Conservation (phyloP, 2,888 invertebrate genomes). For the Lamellibrachia columna region DNA sequence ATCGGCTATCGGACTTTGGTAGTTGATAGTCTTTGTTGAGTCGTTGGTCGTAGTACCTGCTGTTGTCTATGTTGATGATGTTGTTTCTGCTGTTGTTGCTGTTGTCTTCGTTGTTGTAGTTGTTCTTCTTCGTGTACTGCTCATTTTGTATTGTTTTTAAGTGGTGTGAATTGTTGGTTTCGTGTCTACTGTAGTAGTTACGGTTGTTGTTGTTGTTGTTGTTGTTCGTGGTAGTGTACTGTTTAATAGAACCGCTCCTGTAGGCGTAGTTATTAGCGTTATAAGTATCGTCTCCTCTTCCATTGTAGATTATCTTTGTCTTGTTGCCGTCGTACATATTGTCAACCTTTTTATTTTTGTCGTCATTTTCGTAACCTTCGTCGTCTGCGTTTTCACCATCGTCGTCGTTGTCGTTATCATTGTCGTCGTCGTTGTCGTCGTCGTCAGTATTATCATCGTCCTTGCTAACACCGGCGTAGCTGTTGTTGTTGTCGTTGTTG, state of each 20-base stretch:
- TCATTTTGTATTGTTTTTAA: no score
- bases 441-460: background rate
- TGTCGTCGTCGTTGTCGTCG: background rate
- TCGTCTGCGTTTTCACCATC: background rate
- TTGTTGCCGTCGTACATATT: background rate
- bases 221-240: no score
- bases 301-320: background rate
- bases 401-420: background rate
- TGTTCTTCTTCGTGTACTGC: background rate
- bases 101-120: background rate
- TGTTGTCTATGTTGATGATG: background rate
- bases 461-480: background rate
- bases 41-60: background rate
- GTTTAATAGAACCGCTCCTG: no score
- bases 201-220: no score
- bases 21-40: background rate
- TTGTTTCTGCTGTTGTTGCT: background rate
- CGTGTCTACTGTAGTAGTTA: no score
- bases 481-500: background rate
- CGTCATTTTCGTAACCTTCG: background rate
- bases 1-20: background rate
- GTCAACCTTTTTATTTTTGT: background rate
- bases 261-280: background rate
- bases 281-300: background rate
- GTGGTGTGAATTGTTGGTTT: no score